Evolutionary conservation across 2,113 vertebrate species (phyloP).

Genomic region (Brachionichthys hirsutus): DNA sequence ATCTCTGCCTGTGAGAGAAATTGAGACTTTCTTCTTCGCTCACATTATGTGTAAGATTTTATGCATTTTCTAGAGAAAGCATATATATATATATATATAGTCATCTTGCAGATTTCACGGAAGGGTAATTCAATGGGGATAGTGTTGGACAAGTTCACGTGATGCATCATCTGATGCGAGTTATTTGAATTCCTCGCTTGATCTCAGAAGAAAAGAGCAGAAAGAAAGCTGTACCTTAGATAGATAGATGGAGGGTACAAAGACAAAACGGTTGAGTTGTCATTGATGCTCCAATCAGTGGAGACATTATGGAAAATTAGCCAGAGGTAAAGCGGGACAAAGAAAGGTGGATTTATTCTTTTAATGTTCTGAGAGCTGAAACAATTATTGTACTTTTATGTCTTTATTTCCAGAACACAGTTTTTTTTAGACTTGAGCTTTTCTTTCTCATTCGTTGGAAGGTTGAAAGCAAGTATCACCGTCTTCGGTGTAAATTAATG

Average conservation of each 20-base stretch:
- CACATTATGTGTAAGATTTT: too few relatives aligned
- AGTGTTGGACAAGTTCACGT: too few relatives aligned
- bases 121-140: too few relatives aligned
- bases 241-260: constrained; percentile 9
- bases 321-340: constrained; percentile 9
- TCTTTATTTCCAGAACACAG: constrained; percentile 15
- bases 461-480: constrained; percentile 48
- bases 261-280: constrained; percentile 36
- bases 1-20: too few relatives aligned
- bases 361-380: constrained; percentile 52
- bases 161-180: too few relatives aligned
- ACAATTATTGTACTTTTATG: constrained; percentile 45
- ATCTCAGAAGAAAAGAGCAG: constrained; percentile 36
- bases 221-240: not conserved
- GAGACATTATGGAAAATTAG: constrained; percentile 40
- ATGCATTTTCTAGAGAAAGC: too few relatives aligned
- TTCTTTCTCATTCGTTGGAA: constrained; percentile 26
- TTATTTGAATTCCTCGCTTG: constrained; percentile 28
- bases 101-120: too few relatives aligned
- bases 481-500: constrained; percentile 58
- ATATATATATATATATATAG: too few relatives aligned
- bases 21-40: too few relatives aligned
- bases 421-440: constrained; percentile 14
- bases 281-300: constrained; percentile 32
- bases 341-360: constrained; percentile 32